These are phyloP conservation scores for Ethmia dodecea DNA, from an alignment of 2,888 invertebrate species.

Conservation along the genomic window DNA sequence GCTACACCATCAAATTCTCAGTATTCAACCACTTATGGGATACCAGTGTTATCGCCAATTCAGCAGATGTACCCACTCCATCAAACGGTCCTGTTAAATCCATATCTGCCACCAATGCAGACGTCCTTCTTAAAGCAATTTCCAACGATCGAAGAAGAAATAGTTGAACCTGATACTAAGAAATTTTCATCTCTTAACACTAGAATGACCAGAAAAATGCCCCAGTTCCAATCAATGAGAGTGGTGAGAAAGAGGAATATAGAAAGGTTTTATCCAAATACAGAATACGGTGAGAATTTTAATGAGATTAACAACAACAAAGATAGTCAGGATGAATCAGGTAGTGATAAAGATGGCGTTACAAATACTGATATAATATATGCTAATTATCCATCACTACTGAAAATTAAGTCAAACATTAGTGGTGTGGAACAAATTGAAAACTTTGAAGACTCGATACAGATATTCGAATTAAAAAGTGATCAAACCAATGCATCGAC, in stretches of 20 bases:
- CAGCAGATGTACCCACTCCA: constrained; percentile 68
- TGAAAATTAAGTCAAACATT: constrained; percentile 49
- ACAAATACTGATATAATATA: constrained; percentile 53
- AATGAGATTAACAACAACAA: constrained; percentile 69
- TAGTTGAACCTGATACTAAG: constrained; percentile 44
- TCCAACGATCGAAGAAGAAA: constrained; percentile 60
- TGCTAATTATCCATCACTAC: constrained; percentile 60
- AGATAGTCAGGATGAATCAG: constrained; percentile 32
- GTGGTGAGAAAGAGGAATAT: constrained; percentile 63
- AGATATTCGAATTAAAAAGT: constrained; percentile 77
- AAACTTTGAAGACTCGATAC: constrained; percentile 82
- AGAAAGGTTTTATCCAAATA: constrained; percentile 70
- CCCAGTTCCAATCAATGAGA: constrained; percentile 70
- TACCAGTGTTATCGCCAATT: constrained; percentile 61
- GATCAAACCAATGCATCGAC: constrained; percentile 47
- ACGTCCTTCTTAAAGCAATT: constrained; percentile 60
- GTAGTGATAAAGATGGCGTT: constrained; percentile 32
- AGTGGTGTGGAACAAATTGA: constrained; percentile 75
- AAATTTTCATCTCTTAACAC: constrained; percentile 69
- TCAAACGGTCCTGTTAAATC: constrained; percentile 61
- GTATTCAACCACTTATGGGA: constrained; percentile 43
- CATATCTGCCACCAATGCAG: constrained; percentile 63
- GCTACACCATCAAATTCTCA: constrained; percentile 36
- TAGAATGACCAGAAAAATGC: constrained; percentile 50
- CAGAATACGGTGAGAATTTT: constrained; percentile 66